Evolutionary conservation across 2,797 vertebrate genomes (phyloP), one percentile per base, ranked within the genome.

Genomic region (Enteromius fasciolatus): DNA sequence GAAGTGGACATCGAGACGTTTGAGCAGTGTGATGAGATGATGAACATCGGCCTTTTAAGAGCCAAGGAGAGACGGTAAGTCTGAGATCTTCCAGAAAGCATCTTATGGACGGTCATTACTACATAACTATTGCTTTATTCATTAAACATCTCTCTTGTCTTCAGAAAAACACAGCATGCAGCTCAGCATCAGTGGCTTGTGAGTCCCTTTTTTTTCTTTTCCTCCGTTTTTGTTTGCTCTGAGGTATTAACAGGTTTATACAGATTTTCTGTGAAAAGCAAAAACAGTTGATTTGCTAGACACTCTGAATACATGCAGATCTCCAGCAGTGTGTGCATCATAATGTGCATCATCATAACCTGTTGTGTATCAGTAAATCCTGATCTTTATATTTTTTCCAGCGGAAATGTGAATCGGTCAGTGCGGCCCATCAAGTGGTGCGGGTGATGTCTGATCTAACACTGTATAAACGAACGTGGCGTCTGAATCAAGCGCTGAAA

Each of bases 1-100:
- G 86, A 90, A 0, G 83, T 92, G 28, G 92, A 94, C 80, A 64
- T 93, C 0, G 93, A 93, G 85, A 89, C 89, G 0, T 82, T 92
- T 2, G 87, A 92, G 9, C 89, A 91, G 76, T 46, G 0, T 0
- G 50, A 41, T 61, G 85, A 89, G 48, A 23, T 88, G 48, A 23
- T 11, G 18, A 66, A 64, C 44, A 66, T 92, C 1, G 8, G 66
- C 5, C 72, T 81, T 76, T 78, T 92, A 77, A 91, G 79, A 69
- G 46, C 80, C 50, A 57, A 72, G 17, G 48, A 48, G 23, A 33
- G 11, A 3, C 50, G 33, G 17, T 52, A 39, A 68, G 33, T 88
- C 1, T 12, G 36, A 33, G 5, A 10, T 7, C 12, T 41, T 10
- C 28, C 36, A 18, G 25, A 7, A 28, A 61, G 25, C 23, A 28